Conservation (phyloP, 2,888 invertebrate genomes). For the Sphinx pinastri region DNA sequence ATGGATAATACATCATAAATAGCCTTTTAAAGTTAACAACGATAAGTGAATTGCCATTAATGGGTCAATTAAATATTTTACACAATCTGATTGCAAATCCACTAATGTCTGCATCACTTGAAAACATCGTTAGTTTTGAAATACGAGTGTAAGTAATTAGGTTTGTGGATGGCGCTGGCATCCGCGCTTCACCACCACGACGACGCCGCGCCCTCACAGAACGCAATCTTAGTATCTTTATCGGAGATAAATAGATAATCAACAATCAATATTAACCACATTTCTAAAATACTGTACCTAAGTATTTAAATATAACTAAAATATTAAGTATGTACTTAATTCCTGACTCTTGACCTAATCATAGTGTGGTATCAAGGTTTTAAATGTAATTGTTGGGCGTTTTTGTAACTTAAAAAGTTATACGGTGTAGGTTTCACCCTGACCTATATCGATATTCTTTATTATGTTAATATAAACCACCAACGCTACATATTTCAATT, state of each 20-base stretch:
- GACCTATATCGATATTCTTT: constrained; percentile 63
- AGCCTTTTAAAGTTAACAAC: too few species aligned
- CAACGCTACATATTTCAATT: constrained; percentile 46
- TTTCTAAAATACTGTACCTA: not conserved
- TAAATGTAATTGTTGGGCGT: not conserved
- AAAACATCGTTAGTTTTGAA: not conserved
- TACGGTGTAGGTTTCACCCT: constrained; percentile 49
- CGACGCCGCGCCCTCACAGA: constrained; percentile 39
- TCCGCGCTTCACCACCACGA: constrained; percentile 38
- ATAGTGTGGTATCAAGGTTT: not conserved
- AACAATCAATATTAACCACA: not conserved
- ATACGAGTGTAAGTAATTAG: constrained; percentile 46
- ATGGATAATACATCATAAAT: too few species aligned
- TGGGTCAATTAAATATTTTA: not conserved
- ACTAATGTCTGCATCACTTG: too few species aligned
- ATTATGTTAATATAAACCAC: constrained; percentile 65
- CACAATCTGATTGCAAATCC: too few species aligned
- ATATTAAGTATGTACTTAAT: too few species aligned
- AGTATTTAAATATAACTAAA: not conserved
- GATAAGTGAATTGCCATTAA: too few species aligned
- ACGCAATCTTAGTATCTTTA: constrained; percentile 42
- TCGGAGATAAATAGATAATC: constrained; percentile 33
- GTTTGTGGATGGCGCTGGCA: constrained; percentile 38
- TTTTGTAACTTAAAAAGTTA: not conserved
- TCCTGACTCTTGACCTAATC: not conserved